These are phyloP conservation scores for Melieria crassipennis DNA, from an alignment of 2,888 invertebrate species.

Conservation along the genomic window DNA sequence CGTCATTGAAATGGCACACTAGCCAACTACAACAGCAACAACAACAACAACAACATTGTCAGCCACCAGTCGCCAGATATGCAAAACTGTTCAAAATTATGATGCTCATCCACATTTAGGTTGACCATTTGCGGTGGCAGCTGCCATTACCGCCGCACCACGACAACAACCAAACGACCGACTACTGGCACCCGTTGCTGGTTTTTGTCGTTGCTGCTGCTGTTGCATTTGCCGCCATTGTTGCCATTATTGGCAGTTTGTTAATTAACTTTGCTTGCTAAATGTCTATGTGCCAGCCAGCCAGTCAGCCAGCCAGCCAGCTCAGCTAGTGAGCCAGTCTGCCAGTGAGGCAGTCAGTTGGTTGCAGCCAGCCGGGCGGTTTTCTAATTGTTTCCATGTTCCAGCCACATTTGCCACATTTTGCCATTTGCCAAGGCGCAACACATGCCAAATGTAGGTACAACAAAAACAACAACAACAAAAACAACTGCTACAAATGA, in stretches of 20 bases:
- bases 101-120: constrained; percentile 39
- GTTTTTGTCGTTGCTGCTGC: constrained; percentile 37
- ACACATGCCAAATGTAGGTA: constrained; percentile 1
- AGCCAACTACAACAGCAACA: neutral
- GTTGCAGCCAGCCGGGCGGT: neutral
- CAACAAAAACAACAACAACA: neutral
- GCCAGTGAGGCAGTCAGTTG: neutral
- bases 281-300: constrained; percentile 32
- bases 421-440: too few species aligned
- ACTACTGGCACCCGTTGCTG: constrained; percentile 30
- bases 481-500: neutral
- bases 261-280: constrained; percentile 60
- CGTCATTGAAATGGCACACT: neutral
- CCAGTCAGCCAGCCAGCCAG: constrained; percentile 15
- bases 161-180: neutral
- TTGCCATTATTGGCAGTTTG: constrained; percentile 62
- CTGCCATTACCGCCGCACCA: constrained; percentile 5
- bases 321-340: neutral
- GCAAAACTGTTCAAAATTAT: constrained; percentile 38
- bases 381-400: neutral
- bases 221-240: constrained; percentile 39
- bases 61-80: constrained; percentile 21
- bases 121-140: constrained; percentile 40
- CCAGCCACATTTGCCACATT: too few species aligned
- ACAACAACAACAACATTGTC: neutral